These are phyloP conservation scores for Cheilosia variabilis DNA, from an alignment of 2,888 invertebrate genomes.

Conservation along the genomic window DNA sequence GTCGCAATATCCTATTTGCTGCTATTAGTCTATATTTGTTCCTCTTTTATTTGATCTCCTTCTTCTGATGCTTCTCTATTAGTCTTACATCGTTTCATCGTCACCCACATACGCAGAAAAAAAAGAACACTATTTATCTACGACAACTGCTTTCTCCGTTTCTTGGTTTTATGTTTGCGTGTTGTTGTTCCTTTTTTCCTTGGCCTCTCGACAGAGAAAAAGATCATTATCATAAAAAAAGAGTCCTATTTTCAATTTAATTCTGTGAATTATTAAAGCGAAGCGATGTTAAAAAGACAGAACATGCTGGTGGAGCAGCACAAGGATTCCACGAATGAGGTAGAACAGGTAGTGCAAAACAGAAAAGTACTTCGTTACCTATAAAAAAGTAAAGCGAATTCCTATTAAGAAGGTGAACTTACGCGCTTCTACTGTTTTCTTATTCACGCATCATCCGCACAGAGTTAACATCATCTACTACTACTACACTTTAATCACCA, in stretches of 20 bases:
- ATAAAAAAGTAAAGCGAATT: conserved; percentile 49
- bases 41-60: conserved; percentile 5
- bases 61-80: background rate
- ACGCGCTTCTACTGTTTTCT: conserved; percentile 2
- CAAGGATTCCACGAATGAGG: background rate
- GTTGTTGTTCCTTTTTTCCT: conserved; percentile 11
- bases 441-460: conserved; percentile 20
- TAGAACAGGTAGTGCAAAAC: background rate
- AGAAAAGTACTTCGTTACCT: conserved; percentile 33
- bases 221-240: conserved; percentile 36
- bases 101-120: conserved; percentile 13
- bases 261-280: conserved; percentile 51
- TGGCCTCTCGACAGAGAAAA: conserved; percentile 2
- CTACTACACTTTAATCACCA: background rate
- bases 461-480: background rate
- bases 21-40: conserved; percentile 20
- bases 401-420: conserved; percentile 62
- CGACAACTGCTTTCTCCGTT: conserved; percentile 17
- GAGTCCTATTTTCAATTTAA: conserved; percentile 63
- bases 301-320: conserved; percentile 4
- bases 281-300: background rate
- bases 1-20: conserved; percentile 35
- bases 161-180: conserved; percentile 9
- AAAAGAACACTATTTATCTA: conserved; percentile 46
- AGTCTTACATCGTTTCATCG: conserved; percentile 29